Evolutionary conservation across 2,113 vertebrate species (phyloP).

Genomic region (Xenus cinereus): DNA sequence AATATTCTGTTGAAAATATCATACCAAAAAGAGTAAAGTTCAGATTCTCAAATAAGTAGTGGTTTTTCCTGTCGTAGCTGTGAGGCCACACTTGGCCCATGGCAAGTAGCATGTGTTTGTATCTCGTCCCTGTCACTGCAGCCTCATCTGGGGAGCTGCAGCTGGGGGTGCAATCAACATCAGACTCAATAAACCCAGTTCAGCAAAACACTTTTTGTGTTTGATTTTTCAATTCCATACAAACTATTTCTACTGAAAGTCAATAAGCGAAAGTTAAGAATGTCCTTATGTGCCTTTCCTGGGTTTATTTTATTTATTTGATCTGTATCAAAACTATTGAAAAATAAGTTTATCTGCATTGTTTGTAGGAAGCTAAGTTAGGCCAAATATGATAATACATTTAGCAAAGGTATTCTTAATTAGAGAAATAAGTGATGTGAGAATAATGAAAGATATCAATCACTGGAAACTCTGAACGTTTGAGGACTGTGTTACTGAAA

Average conservation of each 20-base stretch:
- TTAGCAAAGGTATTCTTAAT: not conserved
- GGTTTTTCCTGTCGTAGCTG: not conserved
- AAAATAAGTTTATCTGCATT: not conserved
- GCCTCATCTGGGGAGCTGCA: not conserved
- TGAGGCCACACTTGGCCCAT: not conserved
- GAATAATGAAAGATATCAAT: not conserved
- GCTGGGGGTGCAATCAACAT: fast-evolving
- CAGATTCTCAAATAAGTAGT: not conserved
- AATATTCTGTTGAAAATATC: not conserved
- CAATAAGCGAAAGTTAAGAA: not conserved
- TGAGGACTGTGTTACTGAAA: not conserved
- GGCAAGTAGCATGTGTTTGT: fast-evolving
- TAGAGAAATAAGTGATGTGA: not conserved
- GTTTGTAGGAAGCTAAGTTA: not conserved
- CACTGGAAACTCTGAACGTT: not conserved
- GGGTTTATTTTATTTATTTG: not conserved
- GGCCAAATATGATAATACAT: not conserved
- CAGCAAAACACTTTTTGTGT: not conserved
- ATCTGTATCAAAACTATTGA: not conserved
- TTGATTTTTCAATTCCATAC: not conserved
- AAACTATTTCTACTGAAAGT: not conserved
- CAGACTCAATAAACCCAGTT: not conserved
- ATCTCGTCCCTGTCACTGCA: not conserved
- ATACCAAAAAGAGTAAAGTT: not conserved
- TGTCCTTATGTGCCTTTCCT: not conserved